phyloP scores from a whole-genome alignment of 2,888 invertebrate genomes.

The Ormyrus nitidulus region DNA sequence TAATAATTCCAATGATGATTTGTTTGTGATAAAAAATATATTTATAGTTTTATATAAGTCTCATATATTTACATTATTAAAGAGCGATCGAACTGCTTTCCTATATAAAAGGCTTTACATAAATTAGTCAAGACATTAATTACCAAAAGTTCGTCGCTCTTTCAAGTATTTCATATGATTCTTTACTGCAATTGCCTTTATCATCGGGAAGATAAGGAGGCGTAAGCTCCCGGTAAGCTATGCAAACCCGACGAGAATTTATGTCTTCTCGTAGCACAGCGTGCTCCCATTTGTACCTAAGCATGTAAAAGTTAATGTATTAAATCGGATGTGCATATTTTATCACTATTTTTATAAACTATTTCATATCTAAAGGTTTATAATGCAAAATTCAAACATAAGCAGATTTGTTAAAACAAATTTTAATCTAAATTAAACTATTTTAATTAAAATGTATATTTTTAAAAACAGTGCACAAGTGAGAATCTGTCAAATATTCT shows the following conservation, averaged over 20 bases:
- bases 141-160: slow-evolving; percentile 79
- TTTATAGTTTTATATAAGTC: slow-evolving; percentile 27
- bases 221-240: slow-evolving; percentile 97
- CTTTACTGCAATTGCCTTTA: slow-evolving; percentile 77
- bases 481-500: neutral
- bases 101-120: slow-evolving; percentile 20
- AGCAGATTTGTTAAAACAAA: too few species aligned
- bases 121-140: slow-evolving; percentile 36
- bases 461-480: neutral
- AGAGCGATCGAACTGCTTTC: slow-evolving; percentile 9
- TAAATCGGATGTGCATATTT: neutral
- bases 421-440: too few species aligned
- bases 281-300: slow-evolving; percentile 92
- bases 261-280: slow-evolving; percentile 91
- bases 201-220: slow-evolving; percentile 83
- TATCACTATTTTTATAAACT: too few species aligned
- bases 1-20: neutral
- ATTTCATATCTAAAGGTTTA: too few species aligned
- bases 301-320: slow-evolving; percentile 44
- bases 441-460: neutral
- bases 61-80: slow-evolving; percentile 43
- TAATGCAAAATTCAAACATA: slow-evolving; percentile 1
- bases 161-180: slow-evolving; percentile 79
- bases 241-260: slow-evolving; percentile 86
- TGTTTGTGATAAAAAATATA: slow-evolving; percentile 24